Evolutionary conservation across 2,797 vertebrate genomes (phyloP).

Genomic region (Betta splendens): DNA sequence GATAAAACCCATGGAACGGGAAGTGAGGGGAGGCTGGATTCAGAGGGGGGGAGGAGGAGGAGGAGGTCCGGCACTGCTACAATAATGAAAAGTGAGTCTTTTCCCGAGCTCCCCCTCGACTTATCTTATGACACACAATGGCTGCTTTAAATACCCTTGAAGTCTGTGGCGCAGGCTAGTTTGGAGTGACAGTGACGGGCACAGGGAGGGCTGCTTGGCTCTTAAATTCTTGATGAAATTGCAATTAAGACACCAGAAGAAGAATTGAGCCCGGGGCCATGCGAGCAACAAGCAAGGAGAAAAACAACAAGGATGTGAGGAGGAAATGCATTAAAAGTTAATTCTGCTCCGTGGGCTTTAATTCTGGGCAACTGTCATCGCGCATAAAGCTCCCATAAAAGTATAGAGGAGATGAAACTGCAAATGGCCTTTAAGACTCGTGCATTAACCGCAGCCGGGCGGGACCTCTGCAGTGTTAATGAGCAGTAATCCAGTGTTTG

Average conservation of each 20-base stretch:
- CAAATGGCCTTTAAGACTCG: slow-evolving; percentile 58
- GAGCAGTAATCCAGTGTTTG: slow-evolving; percentile 65
- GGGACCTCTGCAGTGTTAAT: slow-evolving; percentile 62
- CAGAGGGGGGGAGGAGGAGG: slow-evolving; percentile 33
- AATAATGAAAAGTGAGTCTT: slow-evolving; percentile 74
- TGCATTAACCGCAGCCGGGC: slow-evolving; percentile 54
- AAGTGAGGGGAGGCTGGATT: slow-evolving; percentile 54
- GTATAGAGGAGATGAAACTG: slow-evolving; percentile 53
- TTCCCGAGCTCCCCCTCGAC: slow-evolving; percentile 68
- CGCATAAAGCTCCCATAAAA: slow-evolving; percentile 41
- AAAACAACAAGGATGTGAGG: slow-evolving; percentile 63
- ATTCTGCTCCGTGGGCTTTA: slow-evolving; percentile 64
- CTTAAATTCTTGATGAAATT: slow-evolving; percentile 80
- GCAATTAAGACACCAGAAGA: slow-evolving; percentile 73
- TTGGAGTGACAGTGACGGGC: slow-evolving; percentile 68
- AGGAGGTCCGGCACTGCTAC: slow-evolving; percentile 60
- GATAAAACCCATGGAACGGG: slow-evolving; percentile 70
- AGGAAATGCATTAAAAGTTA: slow-evolving; percentile 71
- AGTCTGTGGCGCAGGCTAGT: slow-evolving; percentile 60
- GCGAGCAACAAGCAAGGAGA: slow-evolving; percentile 45
- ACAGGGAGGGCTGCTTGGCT: slow-evolving; percentile 50
- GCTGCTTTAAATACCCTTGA: slow-evolving; percentile 74
- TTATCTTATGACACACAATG: slow-evolving; percentile 77
- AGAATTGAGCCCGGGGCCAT: slow-evolving; percentile 49
- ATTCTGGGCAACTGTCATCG: slow-evolving; percentile 63